Base-by-base conservation (phyloP, 1,140 invertebrate species). In the Grapholita molesta region DNA sequence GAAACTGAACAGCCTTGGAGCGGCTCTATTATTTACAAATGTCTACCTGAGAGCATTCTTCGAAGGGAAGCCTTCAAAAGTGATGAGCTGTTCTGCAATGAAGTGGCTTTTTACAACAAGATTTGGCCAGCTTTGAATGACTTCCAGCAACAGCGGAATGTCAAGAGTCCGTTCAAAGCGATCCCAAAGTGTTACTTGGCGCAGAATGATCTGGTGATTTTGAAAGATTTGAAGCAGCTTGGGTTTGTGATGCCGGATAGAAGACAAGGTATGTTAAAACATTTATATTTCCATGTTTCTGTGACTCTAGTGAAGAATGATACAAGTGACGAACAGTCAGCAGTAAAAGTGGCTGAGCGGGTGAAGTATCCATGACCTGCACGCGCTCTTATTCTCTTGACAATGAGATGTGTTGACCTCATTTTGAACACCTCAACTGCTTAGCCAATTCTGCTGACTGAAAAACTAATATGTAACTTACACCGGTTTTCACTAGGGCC, bases 181-280 rank as follows among this genome's bases (percentile, higher is more conserved):
- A 94, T 95, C 30, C 94, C 95, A 0, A 94, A 94, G 75, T 94
- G 95, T 70, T 95, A 94, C 69, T 86, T 94, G 2, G 95, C 95
- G 0, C 86, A 90, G 67, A 90, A 92, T 23, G 94, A 95, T 82
- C 80, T 95, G 33, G 93, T 96, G 0, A 93, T 95, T 5, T 92
- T 96, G 85, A 95, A 94, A 69, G 94, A 95, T 80, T 81, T 95
- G 25, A 91, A 90, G 48, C 79, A 84, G 64, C 84, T 92, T 30
- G 94, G 94, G 0, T 96, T 95, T 77, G 90, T 93, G 28, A 96
- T 96, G 95, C 93, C 93, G 0, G 95, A 96, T 75, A 90, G 95
- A 32, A 92, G 92, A 52, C 92, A 94, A 74, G 95, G 55, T 61
- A 30, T 7, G 24, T 25, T 61, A 28, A 48, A n/a, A n/a, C n/a